These are phyloP conservation scores for Nomia melanderi DNA, from an alignment of 1,140 invertebrate species.

Conservation along the genomic window DNA sequence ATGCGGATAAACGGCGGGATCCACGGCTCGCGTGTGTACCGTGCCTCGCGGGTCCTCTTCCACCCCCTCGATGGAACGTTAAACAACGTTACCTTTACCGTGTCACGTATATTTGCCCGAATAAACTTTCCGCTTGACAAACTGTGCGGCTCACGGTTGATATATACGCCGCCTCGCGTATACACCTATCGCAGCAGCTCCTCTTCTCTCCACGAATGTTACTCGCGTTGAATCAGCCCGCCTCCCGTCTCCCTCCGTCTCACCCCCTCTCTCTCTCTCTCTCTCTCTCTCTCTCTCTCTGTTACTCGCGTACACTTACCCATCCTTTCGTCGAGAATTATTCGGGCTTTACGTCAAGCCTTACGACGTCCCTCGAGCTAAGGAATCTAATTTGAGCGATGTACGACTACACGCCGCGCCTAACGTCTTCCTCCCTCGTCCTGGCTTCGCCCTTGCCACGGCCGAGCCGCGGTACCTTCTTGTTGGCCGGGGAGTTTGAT, in stretches of 20 bases:
- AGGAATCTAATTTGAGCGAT: constrained; percentile 80
- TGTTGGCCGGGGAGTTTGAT: no score
- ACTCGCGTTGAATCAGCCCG: no score
- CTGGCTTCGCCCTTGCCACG: background rate
- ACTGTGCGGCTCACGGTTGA: constrained; percentile 66
- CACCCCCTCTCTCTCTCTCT: no score
- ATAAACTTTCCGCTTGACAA: constrained; percentile 62
- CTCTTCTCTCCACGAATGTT: no score
- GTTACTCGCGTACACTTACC: no score
- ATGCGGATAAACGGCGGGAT: background rate
- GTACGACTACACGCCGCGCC: constrained; percentile 56
- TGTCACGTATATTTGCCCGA: constrained; percentile 55
- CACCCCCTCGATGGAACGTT: constrained; percentile 9
- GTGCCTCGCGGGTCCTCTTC: constrained; percentile 5
- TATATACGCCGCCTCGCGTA: constrained; percentile 52
- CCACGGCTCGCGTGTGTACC: background rate
- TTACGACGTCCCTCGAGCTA: constrained; percentile 68
- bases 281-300: no score
- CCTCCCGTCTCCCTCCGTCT: no score
- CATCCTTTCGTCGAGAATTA: constrained; percentile 76
- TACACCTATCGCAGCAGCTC: background rate
- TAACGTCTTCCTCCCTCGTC: constrained; percentile 15
- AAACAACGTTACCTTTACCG: constrained; percentile 50
- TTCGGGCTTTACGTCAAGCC: constrained; percentile 77
- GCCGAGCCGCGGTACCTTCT: no score